A percentile compares a stretch with the other conserved stretches of the same genome.
Evolutionary conservation across 2,888 invertebrate genomes (phyloP).

Genomic region (Drosophila rubida): DNA sequence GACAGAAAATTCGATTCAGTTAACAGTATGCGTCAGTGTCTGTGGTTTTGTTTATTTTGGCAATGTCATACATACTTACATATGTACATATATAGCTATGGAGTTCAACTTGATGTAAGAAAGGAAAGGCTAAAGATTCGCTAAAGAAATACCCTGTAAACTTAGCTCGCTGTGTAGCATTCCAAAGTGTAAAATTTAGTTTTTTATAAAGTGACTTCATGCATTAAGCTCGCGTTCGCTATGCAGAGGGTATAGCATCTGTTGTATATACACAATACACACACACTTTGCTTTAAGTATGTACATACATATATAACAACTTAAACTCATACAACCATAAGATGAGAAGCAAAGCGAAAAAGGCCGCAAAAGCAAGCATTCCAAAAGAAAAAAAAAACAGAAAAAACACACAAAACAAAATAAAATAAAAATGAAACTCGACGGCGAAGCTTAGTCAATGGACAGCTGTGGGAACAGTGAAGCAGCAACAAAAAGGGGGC

Average conservation of each 20-base stretch:
- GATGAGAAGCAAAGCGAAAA: conserved; percentile 1
- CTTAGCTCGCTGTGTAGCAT: background rate
- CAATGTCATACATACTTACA: conserved; percentile 15
- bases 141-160: background rate
- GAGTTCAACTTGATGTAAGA: background rate
- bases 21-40: conserved; percentile 33
- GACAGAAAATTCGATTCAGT: conserved; percentile 7
- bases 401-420: conserved; percentile 13
- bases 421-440: conserved; percentile 10
- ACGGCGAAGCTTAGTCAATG: conserved; percentile 23
- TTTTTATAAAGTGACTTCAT: background rate
- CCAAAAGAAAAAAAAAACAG: background rate
- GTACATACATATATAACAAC: background rate
- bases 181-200: background rate
- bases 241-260: background rate
- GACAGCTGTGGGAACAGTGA: background rate
- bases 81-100: background rate
- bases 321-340: background rate
- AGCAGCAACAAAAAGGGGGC: conserved; percentile 61
- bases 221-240: background rate
- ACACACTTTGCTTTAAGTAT: background rate
- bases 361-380: conserved; percentile 4
- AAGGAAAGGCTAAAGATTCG: background rate
- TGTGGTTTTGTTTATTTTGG: conserved; percentile 19
- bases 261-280: background rate